Evolutionary conservation across 2,113 vertebrate genomes (phyloP).

Genomic region (Pampusana beccarii): DNA sequence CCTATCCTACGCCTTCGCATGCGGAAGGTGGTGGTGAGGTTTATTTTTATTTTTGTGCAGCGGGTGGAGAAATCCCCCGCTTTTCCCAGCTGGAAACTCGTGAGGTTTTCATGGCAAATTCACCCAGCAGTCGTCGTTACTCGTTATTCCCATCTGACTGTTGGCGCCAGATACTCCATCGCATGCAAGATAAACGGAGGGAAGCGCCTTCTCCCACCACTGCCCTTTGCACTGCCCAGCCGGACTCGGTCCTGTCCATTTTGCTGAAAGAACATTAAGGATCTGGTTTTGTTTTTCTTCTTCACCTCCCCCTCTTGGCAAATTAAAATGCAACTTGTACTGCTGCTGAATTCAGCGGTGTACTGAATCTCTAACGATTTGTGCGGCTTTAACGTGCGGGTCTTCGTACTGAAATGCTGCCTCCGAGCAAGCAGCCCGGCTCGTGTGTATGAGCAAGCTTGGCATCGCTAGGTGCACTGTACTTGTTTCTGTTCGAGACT

Average conservation of each 20-base stretch:
- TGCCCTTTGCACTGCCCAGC: background rate
- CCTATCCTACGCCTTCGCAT: constrained; percentile 26
- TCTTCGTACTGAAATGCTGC: accelerated
- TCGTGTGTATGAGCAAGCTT: background rate
- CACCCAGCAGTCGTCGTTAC: background rate
- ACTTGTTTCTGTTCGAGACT: background rate
- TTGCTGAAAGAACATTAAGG: background rate
- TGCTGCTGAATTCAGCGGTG: background rate
- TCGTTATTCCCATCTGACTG: background rate
- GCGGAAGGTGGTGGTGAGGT: constrained; percentile 31
- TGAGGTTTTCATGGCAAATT: background rate
- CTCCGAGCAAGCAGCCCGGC: background rate
- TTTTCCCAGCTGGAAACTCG: constrained; percentile 32
- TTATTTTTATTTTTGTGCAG: constrained; percentile 30
- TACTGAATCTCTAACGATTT: accelerated
- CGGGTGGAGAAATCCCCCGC: constrained; percentile 29
- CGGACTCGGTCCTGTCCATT: accelerated
- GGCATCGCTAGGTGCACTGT: background rate
- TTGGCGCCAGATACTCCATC: background rate
- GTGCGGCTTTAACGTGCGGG: background rate
- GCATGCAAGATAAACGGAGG: background rate
- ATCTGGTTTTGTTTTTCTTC: background rate
- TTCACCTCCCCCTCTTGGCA: background rate
- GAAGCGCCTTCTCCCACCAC: background rate
- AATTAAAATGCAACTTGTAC: background rate